These are phyloP conservation scores for Cisticola juncidis DNA, from an alignment of 2,113 vertebrate genomes.

Conservation along the genomic window DNA sequence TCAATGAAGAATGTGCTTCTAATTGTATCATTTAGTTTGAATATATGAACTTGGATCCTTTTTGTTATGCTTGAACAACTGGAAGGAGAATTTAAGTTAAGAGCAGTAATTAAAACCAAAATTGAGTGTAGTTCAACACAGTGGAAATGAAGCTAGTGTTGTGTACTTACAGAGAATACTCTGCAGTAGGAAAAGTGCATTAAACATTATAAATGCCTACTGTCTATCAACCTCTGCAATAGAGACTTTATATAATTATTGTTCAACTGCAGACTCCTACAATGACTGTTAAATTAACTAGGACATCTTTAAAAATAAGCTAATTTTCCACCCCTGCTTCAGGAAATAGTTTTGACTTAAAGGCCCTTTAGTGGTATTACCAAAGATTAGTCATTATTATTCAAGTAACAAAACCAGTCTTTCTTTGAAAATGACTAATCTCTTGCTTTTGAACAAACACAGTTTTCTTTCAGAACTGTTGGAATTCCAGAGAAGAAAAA, in stretches of 20 bases:
- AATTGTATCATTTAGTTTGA: not conserved
- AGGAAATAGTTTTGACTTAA: not conserved
- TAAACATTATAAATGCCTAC: not conserved
- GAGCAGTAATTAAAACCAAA: not conserved
- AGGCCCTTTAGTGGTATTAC: not conserved
- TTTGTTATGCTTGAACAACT: not conserved
- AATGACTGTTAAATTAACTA: not conserved
- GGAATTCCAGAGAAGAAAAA: not conserved
- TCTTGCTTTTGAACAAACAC: not conserved
- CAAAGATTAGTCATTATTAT: not conserved
- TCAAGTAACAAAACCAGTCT: not conserved
- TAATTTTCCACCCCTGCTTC: fast-evolving
- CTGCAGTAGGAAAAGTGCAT: not conserved
- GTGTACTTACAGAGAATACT: not conserved
- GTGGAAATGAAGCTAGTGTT: not conserved
- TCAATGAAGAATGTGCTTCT: not conserved
- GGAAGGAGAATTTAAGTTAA: not conserved
- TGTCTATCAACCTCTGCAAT: not conserved
- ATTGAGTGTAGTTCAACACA: not conserved
- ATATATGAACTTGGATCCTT: not conserved
- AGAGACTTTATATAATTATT: not conserved
- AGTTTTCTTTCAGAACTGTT: not conserved
- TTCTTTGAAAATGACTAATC: not conserved
- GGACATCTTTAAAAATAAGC: not conserved
- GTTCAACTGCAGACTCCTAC: not conserved